A percentile compares a stretch with the other conserved stretches of the same genome.
These are phyloP conservation scores for Strigops habroptila DNA, from an alignment of 2,113 vertebrate genomes.

Conservation along the genomic window DNA sequence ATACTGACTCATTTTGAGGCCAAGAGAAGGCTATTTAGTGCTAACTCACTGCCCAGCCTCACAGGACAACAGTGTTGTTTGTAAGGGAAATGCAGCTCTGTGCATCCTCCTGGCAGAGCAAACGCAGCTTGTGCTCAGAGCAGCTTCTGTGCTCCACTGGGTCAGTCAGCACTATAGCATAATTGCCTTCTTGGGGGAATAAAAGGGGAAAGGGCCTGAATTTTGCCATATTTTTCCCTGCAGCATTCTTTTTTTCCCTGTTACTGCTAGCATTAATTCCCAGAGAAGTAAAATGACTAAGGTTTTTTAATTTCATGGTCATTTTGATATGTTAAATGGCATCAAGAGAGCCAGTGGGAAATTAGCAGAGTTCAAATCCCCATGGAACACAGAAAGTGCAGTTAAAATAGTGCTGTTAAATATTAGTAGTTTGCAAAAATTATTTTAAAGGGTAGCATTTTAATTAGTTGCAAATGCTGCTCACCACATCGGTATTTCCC, in stretches of 20 bases:
- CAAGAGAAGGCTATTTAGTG: neutral
- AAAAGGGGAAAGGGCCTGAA: neutral
- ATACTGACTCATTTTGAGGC: neutral
- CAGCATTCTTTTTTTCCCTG: neutral
- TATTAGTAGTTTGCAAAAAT: slow-evolving; percentile 33
- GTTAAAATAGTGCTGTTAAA: slow-evolving; percentile 35
- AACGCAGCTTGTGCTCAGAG: neutral
- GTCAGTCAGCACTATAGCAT: neutral
- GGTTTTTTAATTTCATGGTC: slow-evolving; percentile 25
- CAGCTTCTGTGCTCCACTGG: neutral
- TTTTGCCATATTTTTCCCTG: neutral
- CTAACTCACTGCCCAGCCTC: neutral
- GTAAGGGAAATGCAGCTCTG: neutral
- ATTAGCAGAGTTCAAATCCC: slow-evolving; percentile 24
- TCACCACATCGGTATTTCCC: neutral
- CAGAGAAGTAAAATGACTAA: neutral
- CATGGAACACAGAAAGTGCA: neutral
- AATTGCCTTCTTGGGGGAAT: neutral
- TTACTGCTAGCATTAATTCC: neutral
- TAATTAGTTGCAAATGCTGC: neutral
- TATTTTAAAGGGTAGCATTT: slow-evolving; percentile 26
- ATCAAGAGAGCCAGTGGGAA: slow-evolving; percentile 1
- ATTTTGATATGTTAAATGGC: slow-evolving; percentile 35
- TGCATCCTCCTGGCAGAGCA: neutral
- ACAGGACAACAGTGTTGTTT: neutral